Evolutionary conservation across 2,888 invertebrate genomes (phyloP), one percentile per base, ranked within the genome.

Genomic region (Limnephilus rhombicus): DNA sequence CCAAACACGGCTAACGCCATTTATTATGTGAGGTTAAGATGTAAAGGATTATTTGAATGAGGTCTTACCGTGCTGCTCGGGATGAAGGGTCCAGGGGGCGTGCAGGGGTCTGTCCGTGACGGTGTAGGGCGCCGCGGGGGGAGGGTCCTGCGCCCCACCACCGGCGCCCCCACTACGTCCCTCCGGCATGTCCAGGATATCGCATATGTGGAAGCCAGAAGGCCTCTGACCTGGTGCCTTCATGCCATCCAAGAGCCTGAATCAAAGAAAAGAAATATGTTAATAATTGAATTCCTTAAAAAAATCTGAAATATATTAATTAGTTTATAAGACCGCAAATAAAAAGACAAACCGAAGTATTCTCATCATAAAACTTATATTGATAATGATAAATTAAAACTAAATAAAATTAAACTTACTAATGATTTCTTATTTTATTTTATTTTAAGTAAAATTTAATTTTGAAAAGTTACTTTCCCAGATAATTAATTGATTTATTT

Each of bases 181-280:
- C 94, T 98, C 98, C 94, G 98, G 98, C 94, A 99, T 96, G 94
- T 99, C 99, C 94, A 99, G 96, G 94, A 99, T 99, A 95, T 99
- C 99, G 94, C 98, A 98, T 94, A 99, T 99, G 94, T 98, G 98
- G 95, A 99, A 99, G 93, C 99, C 98, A 85, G 97, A 97, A 0
- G 98, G 97, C 94, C 98, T 96, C 94, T 97, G 97, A 90, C 97
- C 97, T 0, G 98, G 97, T 96, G 98, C 97, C 95, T 98, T 98
- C 97, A 98, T 98, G 94, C 97, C 98, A 95, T 98, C 98, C 95
- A 98, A 96, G 93, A 98, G 96, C 94, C 98, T 98, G 96, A 82
- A 82, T 12, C 13, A 31, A 82, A 82, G 9, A 82, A 12, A 4
- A 82, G 31, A 24, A 68, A 18, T 53, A 0, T 53, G 18, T 53